Evolutionary conservation across 2,888 invertebrate genomes (phyloP).

Genomic region (Epistrophe grossulariae): DNA sequence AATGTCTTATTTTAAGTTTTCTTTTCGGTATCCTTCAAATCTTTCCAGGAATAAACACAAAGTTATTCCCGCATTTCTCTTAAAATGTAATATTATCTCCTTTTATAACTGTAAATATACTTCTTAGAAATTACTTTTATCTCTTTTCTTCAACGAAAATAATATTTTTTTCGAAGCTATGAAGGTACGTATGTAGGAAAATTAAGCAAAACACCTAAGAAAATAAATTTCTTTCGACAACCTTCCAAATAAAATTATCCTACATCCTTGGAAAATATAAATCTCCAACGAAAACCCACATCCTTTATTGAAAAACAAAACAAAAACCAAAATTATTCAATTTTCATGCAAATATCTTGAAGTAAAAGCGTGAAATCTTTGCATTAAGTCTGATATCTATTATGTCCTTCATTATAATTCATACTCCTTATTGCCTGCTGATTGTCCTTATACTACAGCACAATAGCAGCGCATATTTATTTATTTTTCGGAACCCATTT

Average conservation of each 20-base stretch:
- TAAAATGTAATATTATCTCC: background rate
- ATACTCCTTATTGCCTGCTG: slow-evolving; percentile 39
- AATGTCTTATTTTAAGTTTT: background rate
- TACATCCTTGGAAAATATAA: background rate
- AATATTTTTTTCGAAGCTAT: background rate
- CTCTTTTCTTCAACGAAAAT: background rate
- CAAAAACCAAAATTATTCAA: slow-evolving; percentile 27
- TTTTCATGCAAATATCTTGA: slow-evolving; percentile 40
- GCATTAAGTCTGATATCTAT: slow-evolving; percentile 26
- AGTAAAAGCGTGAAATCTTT: slow-evolving; percentile 21
- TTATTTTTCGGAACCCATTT: slow-evolving; percentile 43
- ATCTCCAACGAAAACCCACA: background rate
- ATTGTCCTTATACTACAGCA: slow-evolving; percentile 16
- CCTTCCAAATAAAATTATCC: slow-evolving; percentile 6
- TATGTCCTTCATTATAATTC: slow-evolving; percentile 40
- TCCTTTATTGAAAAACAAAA: background rate
- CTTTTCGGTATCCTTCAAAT: background rate
- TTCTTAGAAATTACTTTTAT: background rate
- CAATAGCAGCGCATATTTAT: slow-evolving; percentile 48
- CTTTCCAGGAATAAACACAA: background rate
- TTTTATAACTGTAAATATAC: background rate
- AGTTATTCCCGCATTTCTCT: background rate
- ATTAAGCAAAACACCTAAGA: no score
- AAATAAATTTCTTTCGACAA: background rate
- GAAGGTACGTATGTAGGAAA: no score